Base-by-base conservation (phyloP, 2,797 vertebrate genomes). In the Gymnothorax reevesii region DNA sequence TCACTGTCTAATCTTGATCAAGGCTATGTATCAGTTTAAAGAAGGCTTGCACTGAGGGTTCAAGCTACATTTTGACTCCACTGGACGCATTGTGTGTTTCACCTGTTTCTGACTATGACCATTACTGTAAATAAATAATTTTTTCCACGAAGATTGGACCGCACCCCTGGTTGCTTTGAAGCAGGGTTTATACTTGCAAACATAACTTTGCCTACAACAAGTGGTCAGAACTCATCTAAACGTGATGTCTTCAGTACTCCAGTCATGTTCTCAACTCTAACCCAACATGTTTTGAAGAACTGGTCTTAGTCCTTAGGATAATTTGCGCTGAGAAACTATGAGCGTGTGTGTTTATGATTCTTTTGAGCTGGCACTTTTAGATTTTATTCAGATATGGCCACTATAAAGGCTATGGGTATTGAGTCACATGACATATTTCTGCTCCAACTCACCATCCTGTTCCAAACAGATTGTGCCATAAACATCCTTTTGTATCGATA, bases 111-210 rank as follows among this genome's bases (percentile, higher is more conserved):
- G 33, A 42, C 33, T 1, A 42, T 42, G 33, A 42, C 33, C 33
- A 42, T 42, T 42, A 42, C 33, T 42, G 33, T 42, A 42, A 42
- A 42, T 42, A 2, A 42, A 42, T 1, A 42, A 42, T 42, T 42
- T 42, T 42, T 42, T 42, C 33, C 33, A 42, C 33, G 33, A 42
- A 42, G 33, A 42, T 42, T 42, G 33, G 33, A 42, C 33, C 2
- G 33, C 33, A 2, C 33, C 33, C 33, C 33, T 42, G 33, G 1
- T 42, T 42, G 33, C 33, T 42, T 42, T 42, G 1, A 42, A 42
- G 33, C 52, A 22, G 75, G 82, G 77, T 77, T 84, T 75, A 80
- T 77, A 87, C 85, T 85, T 84, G 57, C 57, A 62, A 83, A 83
- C 80, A 59, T 33, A 77, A 77, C 66, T 57, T 79, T 55, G 13